These are phyloP conservation scores for Horisme vitalbata DNA, from an alignment of 2,888 invertebrate species.

Conservation along the genomic window DNA sequence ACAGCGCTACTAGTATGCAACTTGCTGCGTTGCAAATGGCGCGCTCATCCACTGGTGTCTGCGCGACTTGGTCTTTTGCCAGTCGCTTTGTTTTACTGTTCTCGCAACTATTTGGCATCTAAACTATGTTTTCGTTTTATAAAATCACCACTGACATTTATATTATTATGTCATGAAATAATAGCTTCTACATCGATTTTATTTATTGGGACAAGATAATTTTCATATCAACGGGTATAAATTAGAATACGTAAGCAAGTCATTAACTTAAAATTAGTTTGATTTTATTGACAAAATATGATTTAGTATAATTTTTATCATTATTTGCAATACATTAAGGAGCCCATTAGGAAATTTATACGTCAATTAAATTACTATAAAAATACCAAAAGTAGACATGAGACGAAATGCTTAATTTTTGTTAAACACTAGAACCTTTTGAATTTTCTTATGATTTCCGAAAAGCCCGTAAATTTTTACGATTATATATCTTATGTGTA, in stretches of 20 bases:
- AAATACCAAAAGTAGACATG: too few relatives aligned
- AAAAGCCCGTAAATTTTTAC: too few relatives aligned
- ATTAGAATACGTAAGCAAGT: slow-evolving; percentile 3
- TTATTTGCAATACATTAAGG: too few relatives aligned
- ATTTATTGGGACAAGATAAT: slow-evolving; percentile 23
- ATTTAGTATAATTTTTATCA: too few relatives aligned
- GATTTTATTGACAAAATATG: too few relatives aligned
- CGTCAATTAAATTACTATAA: too few relatives aligned
- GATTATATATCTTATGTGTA: too few relatives aligned
- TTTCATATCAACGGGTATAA: slow-evolving; percentile 2
- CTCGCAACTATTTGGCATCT: slow-evolving; percentile 76
- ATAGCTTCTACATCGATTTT: slow-evolving; percentile 17
- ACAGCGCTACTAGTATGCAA: slow-evolving; percentile 34
- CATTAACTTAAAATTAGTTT: background rate
- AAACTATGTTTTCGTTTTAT: slow-evolving; percentile 76
- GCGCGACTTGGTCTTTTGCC: slow-evolving; percentile 75
- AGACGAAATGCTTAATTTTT: too few relatives aligned
- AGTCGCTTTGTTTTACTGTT: slow-evolving; percentile 76
- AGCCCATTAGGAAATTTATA: too few relatives aligned
- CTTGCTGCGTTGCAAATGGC: slow-evolving; percentile 59
- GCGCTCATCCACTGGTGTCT: slow-evolving; percentile 70
- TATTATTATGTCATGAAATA: slow-evolving; percentile 58
- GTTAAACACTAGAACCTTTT: too few relatives aligned
- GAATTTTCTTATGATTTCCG: too few relatives aligned
- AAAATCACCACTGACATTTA: slow-evolving; percentile 67